Evolutionary conservation across 2,888 invertebrate genomes (phyloP), one percentile per base, ranked within the genome.

Genomic region (Trissoscelio sp.): DNA sequence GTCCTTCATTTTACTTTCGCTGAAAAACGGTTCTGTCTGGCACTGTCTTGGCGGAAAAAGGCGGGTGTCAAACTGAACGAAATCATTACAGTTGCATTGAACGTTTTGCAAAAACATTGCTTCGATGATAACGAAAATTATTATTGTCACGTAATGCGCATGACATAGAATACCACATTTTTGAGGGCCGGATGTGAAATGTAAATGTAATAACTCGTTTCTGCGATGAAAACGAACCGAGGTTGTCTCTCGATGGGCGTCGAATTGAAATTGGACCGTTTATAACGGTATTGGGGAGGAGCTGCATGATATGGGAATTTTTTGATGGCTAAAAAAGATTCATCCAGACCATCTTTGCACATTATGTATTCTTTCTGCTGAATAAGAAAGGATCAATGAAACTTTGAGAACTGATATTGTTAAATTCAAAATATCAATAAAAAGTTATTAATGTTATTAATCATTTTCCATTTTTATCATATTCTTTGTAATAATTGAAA

Each of bases 241-340:
- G 18, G 57, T 57, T 78, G 73, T 78, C 62, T 51, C 53, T 34
- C 24, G 28, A 70, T 66, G 62, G 69, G 64, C 62, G 73, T 67
- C 57, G 44, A 70, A 64, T 57, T 70, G 70, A 78, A 78, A 82
- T 79, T 37, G 74, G 74, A 73, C 62, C 81, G 58, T 60, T 74
- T 66, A 55, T 78, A 82, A 82, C 74, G 78, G 73, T 60, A 39
- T 66, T 60, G 53, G 78, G 81, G 81, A 57, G 81, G 81, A 73
- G 74, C 62, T 14, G 22, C 0, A 46, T 74, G 67, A 81, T 73
- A 48, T 78, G 53, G 39, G 75, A 60, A 60, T 48, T 73, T 55
- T 60, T 34, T 69, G 62, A 74, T 39, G 70, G 31, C 20, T 57
- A 22, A 48, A n/a, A n/a, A n/a, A 22, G 48, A 60, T 64, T 53